Percentiles rank a stretch among this genome's conserved stretches.
These are phyloP conservation scores for Anoura caudifer DNA, from an alignment of 2,113 vertebrate genomes.

Conservation along the genomic window DNA sequence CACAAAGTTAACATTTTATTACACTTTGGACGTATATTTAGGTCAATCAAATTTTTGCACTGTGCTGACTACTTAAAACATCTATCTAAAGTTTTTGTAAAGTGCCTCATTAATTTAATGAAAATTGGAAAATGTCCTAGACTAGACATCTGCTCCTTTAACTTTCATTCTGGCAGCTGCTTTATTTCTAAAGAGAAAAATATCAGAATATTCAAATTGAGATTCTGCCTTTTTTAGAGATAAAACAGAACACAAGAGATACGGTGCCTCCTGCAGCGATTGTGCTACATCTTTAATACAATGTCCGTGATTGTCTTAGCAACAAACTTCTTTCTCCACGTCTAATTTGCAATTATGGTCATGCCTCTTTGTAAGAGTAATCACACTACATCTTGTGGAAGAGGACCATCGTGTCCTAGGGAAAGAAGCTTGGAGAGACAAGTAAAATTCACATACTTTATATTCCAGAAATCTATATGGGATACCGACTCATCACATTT, in stretches of 20 bases:
- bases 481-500: neutral
- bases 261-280: neutral
- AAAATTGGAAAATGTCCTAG: neutral
- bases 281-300: neutral
- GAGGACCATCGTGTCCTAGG: neutral
- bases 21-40: neutral
- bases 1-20: neutral
- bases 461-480: neutral
- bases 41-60: neutral
- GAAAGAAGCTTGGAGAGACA: neutral
- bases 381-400: neutral
- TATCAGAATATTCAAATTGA: neutral
- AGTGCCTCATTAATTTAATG: neutral
- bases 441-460: neutral
- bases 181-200: neutral
- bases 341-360: neutral
- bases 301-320: neutral
- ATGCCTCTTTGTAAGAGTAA: neutral
- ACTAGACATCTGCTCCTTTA: constrained; percentile 18
- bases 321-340: neutral
- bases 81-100: neutral
- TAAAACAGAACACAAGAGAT: neutral
- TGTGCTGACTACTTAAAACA: constrained; percentile 4
- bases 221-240: neutral
- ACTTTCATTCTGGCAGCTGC: neutral